Percentiles rank a stretch among this genome's conserved stretches.
Evolutionary conservation across 2,113 vertebrate species (phyloP).

Genomic region (Cnemophilus loriae): DNA sequence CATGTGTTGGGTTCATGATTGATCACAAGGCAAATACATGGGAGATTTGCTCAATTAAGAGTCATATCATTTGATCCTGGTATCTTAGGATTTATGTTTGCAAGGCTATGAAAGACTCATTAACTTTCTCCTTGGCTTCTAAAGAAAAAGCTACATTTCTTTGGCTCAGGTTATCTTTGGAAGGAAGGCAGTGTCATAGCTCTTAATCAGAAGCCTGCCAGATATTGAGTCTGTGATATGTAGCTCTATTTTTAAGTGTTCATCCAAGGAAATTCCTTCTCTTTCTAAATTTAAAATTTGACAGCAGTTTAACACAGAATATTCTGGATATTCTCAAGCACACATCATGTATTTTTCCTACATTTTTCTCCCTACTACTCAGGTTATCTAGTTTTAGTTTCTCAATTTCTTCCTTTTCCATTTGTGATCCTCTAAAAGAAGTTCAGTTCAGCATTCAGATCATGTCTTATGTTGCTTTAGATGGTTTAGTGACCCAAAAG

Average conservation of each 20-base stretch:
- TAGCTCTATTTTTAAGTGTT: not conserved
- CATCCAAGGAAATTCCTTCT: not conserved
- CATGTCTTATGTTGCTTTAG: not conserved
- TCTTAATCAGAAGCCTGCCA: not conserved
- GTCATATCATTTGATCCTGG: not conserved
- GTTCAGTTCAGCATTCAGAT: not conserved
- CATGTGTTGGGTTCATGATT: not conserved
- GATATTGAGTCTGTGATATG: not conserved
- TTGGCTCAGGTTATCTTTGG: not conserved
- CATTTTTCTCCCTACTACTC: not conserved
- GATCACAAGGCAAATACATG: not conserved
- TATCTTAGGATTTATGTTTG: slow-evolving; percentile 4
- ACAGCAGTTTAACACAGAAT: not conserved
- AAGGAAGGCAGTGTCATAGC: not conserved
- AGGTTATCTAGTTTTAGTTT: not conserved
- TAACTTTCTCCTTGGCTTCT: not conserved
- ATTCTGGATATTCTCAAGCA: not conserved
- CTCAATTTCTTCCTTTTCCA: not conserved
- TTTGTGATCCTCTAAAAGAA: not conserved
- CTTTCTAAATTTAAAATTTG: slow-evolving; percentile 9
- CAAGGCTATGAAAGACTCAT: not conserved
- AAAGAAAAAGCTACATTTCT: not conserved
- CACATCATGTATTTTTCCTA: not conserved
- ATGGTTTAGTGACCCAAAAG: not conserved
- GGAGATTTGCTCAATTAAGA: not conserved